Evolutionary conservation across 2,888 invertebrate genomes (phyloP).

Genomic region (Zaprionus obscuricornis): DNA sequence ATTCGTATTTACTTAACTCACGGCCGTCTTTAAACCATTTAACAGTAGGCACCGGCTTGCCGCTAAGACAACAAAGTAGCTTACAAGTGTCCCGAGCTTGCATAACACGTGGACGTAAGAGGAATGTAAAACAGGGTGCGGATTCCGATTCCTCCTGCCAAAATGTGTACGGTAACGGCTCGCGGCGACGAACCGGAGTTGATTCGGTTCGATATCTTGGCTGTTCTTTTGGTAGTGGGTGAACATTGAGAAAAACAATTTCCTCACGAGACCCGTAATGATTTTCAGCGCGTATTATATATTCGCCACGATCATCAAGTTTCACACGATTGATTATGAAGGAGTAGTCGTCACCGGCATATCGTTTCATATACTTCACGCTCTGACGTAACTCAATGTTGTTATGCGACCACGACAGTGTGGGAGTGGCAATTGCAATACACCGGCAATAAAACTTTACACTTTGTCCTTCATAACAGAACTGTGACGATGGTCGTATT

Average conservation of each 20-base stretch:
- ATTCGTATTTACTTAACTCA: conserved; percentile 95
- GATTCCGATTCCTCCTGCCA: conserved; percentile 97
- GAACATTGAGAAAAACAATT: conserved; percentile 97
- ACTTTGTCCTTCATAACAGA: conserved; percentile 98
- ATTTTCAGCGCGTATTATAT: conserved; percentile 98
- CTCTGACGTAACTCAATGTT: conserved; percentile 97
- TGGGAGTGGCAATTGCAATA: conserved; percentile 96
- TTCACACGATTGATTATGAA: conserved; percentile 98
- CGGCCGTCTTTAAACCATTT: conserved; percentile 96
- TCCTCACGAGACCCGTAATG: conserved; percentile 98
- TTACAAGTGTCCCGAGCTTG: conserved; percentile 98
- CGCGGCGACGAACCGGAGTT: conserved; percentile 90
- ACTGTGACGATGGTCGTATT: conserved; percentile 97
- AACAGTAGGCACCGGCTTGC: conserved; percentile 96
- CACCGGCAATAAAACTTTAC: conserved; percentile 99
- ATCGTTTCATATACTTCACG: conserved; percentile 99
- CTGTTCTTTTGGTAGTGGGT: conserved; percentile 86
- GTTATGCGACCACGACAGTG: conserved; percentile 97
- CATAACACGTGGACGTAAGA: conserved; percentile 98
- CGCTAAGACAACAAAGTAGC: conserved; percentile 97
- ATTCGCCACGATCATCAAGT: conserved; percentile 97
- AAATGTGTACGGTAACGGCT: conserved; percentile 92
- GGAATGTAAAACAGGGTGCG: conserved; percentile 98
- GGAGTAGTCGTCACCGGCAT: conserved; percentile 97
- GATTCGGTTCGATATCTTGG: conserved; percentile 86